Evolutionary conservation across 2,888 invertebrate species (phyloP).

Genomic region (Lymantria monacha): DNA sequence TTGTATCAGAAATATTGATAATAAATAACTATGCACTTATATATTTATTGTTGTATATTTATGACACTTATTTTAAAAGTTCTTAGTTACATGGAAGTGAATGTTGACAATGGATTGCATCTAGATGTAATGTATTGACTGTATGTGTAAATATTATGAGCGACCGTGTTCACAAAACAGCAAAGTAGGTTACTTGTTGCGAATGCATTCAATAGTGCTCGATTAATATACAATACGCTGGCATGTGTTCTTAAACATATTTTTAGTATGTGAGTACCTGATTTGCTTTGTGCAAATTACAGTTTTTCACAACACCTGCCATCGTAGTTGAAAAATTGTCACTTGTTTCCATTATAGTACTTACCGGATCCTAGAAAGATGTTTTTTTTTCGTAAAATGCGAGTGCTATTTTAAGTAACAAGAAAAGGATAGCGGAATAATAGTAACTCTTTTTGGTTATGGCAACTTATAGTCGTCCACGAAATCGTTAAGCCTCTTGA

Average conservation of each 20-base stretch:
- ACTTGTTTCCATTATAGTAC: not conserved
- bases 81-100: not conserved
- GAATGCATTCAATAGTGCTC: conserved; percentile 39
- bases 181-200: conserved; percentile 43
- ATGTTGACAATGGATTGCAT: not conserved
- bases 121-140: not conserved
- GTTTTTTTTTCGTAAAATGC: too few relatives aligned
- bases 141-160: conserved; percentile 8
- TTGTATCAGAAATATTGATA: too few relatives aligned
- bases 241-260: conserved; percentile 20
- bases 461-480: too few relatives aligned
- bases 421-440: too few relatives aligned
- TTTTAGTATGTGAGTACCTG: conserved; percentile 13
- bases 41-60: too few relatives aligned
- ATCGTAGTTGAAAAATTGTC: conserved; percentile 17
- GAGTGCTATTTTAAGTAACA: too few relatives aligned
- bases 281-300: conserved; percentile 24
- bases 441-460: too few relatives aligned
- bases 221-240: conserved; percentile 37
- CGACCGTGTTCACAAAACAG: conserved; percentile 24
- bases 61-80: too few relatives aligned
- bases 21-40: too few relatives aligned
- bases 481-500: too few relatives aligned
- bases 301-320: conserved; percentile 25
- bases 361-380: too few relatives aligned